Conservation (phyloP, 2,888 invertebrate species). For the Prenolepis imparis region DNA sequence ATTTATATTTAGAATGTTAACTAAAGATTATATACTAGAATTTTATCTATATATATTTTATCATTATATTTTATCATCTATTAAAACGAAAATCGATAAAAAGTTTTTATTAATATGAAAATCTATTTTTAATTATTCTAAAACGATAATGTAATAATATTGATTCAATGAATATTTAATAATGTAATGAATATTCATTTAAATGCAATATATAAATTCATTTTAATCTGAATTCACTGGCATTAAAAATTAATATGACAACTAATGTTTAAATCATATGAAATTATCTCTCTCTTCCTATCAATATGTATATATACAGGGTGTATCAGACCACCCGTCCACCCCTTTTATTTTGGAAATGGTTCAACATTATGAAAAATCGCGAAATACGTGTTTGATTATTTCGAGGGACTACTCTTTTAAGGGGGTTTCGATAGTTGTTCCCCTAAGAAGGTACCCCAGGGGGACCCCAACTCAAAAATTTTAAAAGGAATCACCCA, state of each 20-base stretch:
- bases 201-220: background rate
- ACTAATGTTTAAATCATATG: background rate
- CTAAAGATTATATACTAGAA: background rate
- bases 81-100: background rate
- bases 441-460: no score
- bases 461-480: no score
- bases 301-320: no score
- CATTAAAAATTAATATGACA: background rate
- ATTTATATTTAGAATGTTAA: background rate
- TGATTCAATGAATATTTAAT: constrained; percentile 23
- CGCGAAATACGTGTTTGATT: no score
- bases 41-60: background rate
- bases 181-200: background rate
- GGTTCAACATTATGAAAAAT: no score
- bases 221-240: constrained; percentile 3
- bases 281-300: background rate
- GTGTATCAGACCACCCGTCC: no score
- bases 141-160: constrained; percentile 16
- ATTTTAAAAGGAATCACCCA: no score
- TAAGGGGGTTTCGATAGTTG: no score
- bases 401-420: no score
- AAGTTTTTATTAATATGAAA: background rate
- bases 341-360: no score
- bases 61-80: no score
- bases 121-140: background rate